Base-by-base conservation (phyloP, 2,797 vertebrate genomes). In the Pitangus sulphuratus region DNA sequence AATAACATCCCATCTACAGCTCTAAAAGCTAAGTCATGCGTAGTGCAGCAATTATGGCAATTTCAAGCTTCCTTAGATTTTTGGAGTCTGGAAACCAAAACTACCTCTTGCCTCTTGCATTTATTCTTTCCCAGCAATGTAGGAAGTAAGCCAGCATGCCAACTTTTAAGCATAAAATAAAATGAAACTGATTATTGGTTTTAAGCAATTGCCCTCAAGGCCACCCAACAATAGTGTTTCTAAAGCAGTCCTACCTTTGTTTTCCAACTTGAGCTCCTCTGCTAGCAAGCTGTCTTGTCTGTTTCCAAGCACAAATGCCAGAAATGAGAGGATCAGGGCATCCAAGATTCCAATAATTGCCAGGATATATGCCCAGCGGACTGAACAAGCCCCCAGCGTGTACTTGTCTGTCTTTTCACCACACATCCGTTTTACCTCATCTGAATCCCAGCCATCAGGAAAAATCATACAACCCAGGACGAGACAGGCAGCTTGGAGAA, bases 341-440 rank as follows among this genome's bases (percentile, higher is more conserved):
- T 99, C 99, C 98, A 99, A 94, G 97, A 99, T 99, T 97, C 99
- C 99, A 98, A 99, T 99, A 97, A 99, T 99, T 47, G 99, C 99
- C 98, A 99, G 98, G 97, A 99, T 99, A 98, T 99, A 99, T 5
- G 99, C 99, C 99, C 99, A 99, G 98, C 99, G 99, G 93, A 99
- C 98, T 11, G 99, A 99, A 97, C 99, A 99, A 57, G 99, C 99
- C 28, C 99, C 99, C 74, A 99, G 98, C 12, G 99, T 99, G 98
- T 99, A 99, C 97, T 99, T 99, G 97, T 99, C 99, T 44, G 99
- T 99, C 98, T 99, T 98, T 97, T 99, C 99, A 80, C 99, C 99
- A 26, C 99, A 99, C 99, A 99, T 99, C 84, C 98, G 97, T 97
- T 99, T 99, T 96, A 99, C 99, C 98, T 99, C 99, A 86, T 99